A percentile compares a stretch with the other conserved stretches of the same genome.
phyloP scores from a whole-genome alignment of 2,797 vertebrate species.

The Iguana delicatissima region DNA sequence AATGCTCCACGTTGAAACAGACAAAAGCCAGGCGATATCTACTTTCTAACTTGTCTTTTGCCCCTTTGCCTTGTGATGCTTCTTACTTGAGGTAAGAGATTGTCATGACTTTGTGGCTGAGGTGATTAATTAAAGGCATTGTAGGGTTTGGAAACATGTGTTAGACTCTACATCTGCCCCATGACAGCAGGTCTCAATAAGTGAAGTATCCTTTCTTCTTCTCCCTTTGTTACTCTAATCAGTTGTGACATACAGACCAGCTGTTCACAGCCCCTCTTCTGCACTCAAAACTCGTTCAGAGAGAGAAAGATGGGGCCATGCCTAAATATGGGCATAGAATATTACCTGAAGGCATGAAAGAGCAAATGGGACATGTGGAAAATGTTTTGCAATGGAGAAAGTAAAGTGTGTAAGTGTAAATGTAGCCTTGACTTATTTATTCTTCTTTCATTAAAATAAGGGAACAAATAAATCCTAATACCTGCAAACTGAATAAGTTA shows the following conservation, averaged over 20 bases:
- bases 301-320: background rate
- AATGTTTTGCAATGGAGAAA: background rate
- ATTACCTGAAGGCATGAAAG: background rate
- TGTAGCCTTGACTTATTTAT: too few species aligned
- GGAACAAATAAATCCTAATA: background rate
- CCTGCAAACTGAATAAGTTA: background rate
- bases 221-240: constrained; percentile 73
- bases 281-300: background rate
- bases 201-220: constrained; percentile 69
- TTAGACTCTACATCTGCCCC: constrained; percentile 77
- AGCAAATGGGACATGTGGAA: background rate
- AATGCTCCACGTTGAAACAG: background rate
- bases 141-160: constrained; percentile 43
- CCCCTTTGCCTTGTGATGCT: background rate
- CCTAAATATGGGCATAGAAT: background rate
- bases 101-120: constrained; percentile 41
- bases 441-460: background rate
- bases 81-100: background rate
- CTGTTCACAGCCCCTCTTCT: constrained; percentile 66
- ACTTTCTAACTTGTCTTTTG: constrained; percentile 23
- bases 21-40: rapidly evolving
- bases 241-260: constrained; percentile 76
- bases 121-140: constrained; percentile 78
- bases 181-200: constrained; percentile 67
- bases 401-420: too few species aligned